These are phyloP conservation scores for Cordylochernes scorpioides DNA, from an alignment of 2,888 invertebrate genomes.

Conservation along the genomic window DNA sequence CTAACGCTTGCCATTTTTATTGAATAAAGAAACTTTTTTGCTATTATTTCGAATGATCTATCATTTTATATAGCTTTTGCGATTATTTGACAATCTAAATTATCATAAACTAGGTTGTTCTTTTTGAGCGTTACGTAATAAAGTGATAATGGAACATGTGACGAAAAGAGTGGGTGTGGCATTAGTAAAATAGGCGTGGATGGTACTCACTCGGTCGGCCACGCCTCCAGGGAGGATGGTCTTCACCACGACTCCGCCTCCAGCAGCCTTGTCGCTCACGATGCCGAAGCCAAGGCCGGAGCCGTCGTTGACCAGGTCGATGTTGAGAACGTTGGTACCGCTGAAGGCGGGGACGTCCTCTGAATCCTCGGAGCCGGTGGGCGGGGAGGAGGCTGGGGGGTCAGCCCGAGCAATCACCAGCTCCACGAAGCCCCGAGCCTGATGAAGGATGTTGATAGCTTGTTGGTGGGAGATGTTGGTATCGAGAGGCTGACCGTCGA, in stretches of 20 bases:
- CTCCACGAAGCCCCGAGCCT: constrained; percentile 32
- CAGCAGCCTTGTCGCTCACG: constrained; percentile 75
- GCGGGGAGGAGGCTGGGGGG: constrained; percentile 21
- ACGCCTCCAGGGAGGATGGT: constrained; percentile 92
- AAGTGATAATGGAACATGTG: too few relatives aligned
- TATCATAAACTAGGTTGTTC: too few relatives aligned
- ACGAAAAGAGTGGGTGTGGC: too few relatives aligned
- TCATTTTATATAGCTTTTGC: too few relatives aligned
- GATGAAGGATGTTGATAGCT: constrained; percentile 44
- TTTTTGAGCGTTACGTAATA: too few relatives aligned
- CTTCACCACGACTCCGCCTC: constrained; percentile 97
- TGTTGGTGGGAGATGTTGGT: constrained; percentile 56
- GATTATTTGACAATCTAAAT: too few relatives aligned
- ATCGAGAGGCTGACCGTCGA: constrained; percentile 41
- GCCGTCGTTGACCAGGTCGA: constrained; percentile 89
- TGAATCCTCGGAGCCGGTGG: constrained; percentile 21
- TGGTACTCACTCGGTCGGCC: constrained; percentile 63
- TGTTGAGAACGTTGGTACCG: too few relatives aligned
- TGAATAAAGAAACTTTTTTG: too few relatives aligned
- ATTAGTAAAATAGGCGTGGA: too few relatives aligned
- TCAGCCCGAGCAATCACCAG: constrained; percentile 22
- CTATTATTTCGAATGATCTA: too few relatives aligned
- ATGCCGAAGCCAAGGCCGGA: constrained; percentile 95
- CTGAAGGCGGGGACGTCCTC: constrained; percentile 19
- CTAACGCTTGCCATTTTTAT: too few relatives aligned